Conservation (phyloP, 2,888 invertebrate species). For the Standfussiana lucernea region DNA sequence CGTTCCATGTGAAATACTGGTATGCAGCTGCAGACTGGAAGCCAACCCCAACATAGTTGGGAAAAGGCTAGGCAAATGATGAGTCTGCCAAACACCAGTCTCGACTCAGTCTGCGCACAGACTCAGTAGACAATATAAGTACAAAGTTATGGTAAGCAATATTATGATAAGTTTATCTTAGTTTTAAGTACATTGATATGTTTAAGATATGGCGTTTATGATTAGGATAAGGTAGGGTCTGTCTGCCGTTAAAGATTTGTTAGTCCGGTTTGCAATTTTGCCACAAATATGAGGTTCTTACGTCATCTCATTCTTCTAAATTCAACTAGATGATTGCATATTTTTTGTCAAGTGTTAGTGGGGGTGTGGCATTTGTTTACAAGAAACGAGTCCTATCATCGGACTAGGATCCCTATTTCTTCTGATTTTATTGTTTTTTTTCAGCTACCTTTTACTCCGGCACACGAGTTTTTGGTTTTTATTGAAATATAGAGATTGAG, state of each 20-base stretch:
- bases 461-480: background rate
- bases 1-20: too few relatives aligned
- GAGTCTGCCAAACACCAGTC: background rate
- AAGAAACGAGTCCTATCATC: background rate
- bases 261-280: background rate
- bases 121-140: background rate
- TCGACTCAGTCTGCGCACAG: background rate
- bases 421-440: background rate
- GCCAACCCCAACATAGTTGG: too few relatives aligned
- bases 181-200: conserved; percentile 14
- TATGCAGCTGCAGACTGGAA: too few relatives aligned
- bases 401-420: background rate
- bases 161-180: conserved; percentile 17
- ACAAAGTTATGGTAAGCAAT: background rate
- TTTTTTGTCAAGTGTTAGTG: background rate
- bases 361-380: background rate
- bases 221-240: conserved; percentile 8
- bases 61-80: too few relatives aligned
- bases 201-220: background rate
- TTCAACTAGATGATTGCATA: background rate
- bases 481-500: background rate
- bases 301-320: background rate
- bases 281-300: background rate
- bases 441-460: background rate
- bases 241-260: conserved; percentile 8